Conservation (phyloP, 92 coral and sea anemone species). For the Epizoanthus fatuus region DNA sequence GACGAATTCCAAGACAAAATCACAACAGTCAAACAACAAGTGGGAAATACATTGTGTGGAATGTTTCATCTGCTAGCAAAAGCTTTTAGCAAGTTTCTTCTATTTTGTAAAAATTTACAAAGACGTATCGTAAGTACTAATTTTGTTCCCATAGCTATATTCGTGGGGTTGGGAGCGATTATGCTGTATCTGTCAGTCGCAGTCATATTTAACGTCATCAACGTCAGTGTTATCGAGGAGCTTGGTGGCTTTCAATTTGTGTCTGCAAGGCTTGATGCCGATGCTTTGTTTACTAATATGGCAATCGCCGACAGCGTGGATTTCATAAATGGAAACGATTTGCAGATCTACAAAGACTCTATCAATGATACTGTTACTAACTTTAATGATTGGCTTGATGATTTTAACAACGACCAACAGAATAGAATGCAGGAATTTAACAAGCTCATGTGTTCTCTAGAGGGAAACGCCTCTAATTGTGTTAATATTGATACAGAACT, state of each 20-base stretch:
- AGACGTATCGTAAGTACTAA: conserved; percentile 76
- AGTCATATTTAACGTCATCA: conserved; percentile 71
- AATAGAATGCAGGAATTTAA: conserved; percentile 63
- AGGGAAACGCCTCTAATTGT: conserved; percentile 29
- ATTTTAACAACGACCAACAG: conserved; percentile 70
- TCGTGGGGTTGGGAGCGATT: conserved; percentile 50
- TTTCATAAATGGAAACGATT: conserved; percentile 75
- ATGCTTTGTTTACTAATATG: conserved; percentile 71
- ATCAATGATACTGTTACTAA: conserved; percentile 48
- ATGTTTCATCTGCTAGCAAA: conserved; percentile 56
- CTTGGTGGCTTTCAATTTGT: conserved; percentile 76
- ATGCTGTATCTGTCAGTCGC: conserved; percentile 66
- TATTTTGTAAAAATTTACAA: conserved; percentile 65
- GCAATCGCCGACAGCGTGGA: conserved; percentile 80
- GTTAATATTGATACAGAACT: conserved; percentile 35
- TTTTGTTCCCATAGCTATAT: conserved; percentile 66
- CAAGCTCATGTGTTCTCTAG: conserved; percentile 63
- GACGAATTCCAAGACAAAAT: conserved; percentile 65
- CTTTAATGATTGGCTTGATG: conserved; percentile 54
- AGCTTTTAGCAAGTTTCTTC: conserved; percentile 59
- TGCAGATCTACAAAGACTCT: conserved; percentile 74
- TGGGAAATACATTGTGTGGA: conserved; percentile 32
- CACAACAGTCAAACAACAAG: conserved; percentile 40
- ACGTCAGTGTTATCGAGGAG: conserved; percentile 82
- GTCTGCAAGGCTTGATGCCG: conserved; percentile 77